These are phyloP conservation scores for Myripristis jacobus DNA, from an alignment of 2,797 vertebrate genomes.

Conservation along the genomic window DNA sequence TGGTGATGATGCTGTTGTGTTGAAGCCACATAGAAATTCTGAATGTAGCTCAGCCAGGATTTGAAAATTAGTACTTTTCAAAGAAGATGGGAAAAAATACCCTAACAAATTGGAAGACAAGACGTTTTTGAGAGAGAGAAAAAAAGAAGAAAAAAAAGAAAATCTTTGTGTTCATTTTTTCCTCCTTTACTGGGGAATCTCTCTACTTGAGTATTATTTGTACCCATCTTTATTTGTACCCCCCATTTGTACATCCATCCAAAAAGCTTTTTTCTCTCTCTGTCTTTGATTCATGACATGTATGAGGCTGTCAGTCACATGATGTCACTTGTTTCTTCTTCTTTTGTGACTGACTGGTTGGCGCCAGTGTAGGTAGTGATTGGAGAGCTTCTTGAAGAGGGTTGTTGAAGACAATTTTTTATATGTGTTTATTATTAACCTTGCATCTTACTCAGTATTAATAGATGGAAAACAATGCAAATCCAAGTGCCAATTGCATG, in stretches of 20 bases:
- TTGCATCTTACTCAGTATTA: background rate
- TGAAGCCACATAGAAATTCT: background rate
- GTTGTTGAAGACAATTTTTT: background rate
- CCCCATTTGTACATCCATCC: slow-evolving; percentile 1
- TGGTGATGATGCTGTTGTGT: slow-evolving; percentile 65
- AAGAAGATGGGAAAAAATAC: background rate
- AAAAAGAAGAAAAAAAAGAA: no score
- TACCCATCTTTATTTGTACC: slow-evolving; percentile 10
- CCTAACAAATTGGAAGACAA: no score
- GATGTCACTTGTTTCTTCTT: slow-evolving; percentile 10
- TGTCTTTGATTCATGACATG: background rate
- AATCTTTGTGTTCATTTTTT: background rate
- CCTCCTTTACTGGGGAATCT: slow-evolving; percentile 1
- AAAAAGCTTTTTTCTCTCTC: slow-evolving; percentile 18
- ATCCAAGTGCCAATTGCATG: background rate
- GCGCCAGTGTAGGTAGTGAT: background rate
- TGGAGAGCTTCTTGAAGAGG: background rate
- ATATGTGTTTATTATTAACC: background rate
- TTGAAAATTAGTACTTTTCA: background rate
- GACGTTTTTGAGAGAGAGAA: background rate
- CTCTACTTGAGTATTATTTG: background rate
- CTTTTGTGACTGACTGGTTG: slow-evolving; percentile 21
- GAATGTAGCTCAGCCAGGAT: background rate
- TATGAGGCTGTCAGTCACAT: slow-evolving; percentile 2
- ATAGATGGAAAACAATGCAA: background rate